Evolutionary conservation across 2,888 invertebrate species (phyloP).

Genomic region (Drosophila differens): DNA sequence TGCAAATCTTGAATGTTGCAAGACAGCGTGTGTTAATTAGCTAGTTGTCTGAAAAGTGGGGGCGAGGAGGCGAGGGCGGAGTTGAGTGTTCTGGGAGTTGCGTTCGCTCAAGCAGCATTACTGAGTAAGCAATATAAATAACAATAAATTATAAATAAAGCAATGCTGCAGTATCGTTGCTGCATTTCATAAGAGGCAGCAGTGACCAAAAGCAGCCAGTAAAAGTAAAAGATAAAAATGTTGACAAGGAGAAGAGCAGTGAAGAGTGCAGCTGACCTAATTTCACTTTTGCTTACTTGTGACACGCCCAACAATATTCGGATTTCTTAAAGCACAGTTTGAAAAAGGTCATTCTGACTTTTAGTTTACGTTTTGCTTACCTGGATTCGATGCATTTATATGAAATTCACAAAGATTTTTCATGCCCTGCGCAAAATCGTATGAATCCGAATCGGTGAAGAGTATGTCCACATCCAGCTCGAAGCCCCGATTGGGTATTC

Average conservation of each 20-base stretch:
- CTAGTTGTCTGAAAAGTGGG: conserved; percentile 4
- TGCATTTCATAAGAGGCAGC: conserved; percentile 29
- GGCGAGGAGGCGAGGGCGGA: neutral
- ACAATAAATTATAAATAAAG: conserved; percentile 61
- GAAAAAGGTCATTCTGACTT: neutral
- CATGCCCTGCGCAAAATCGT: conserved; percentile 90
- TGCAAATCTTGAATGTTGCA: conserved; percentile 45
- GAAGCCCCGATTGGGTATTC: conserved; percentile 90
- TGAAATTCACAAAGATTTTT: conserved; percentile 89
- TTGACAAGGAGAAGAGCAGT: neutral
- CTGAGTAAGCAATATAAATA: conserved; percentile 65
- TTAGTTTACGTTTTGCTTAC: conserved; percentile 67
- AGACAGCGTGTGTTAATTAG: conserved; percentile 58
- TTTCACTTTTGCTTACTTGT: conserved; percentile 21
- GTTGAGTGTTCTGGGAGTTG: conserved; percentile 20
- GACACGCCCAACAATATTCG: conserved; percentile 42
- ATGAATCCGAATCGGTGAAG: conserved; percentile 94
- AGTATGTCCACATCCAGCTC: conserved; percentile 95
- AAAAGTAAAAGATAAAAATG: conserved; percentile 14
- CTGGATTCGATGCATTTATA: conserved; percentile 89
- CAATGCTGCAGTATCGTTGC: conserved; percentile 32
- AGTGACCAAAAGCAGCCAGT: neutral
- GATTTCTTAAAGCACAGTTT: conserved; percentile 13
- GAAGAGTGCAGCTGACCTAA: conserved; percentile 42
- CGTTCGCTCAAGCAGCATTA: conserved; percentile 42